Base-by-base conservation (phyloP, 2,113 vertebrate species). In the Apistogramma diplotaenia region DNA sequence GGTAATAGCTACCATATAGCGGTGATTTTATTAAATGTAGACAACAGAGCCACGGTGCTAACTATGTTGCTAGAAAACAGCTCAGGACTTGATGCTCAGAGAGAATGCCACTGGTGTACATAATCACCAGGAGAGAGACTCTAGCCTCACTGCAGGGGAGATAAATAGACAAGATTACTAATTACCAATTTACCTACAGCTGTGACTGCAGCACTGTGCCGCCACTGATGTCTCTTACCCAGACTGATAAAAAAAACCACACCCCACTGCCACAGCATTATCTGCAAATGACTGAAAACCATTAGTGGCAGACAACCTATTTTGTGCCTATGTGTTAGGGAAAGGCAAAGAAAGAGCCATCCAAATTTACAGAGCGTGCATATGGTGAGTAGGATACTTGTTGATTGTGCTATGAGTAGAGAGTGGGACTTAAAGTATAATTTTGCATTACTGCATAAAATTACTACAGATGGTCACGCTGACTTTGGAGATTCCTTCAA, bases 171-270 rank as follows among this genome's bases (percentile, higher is more conserved):
- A 81, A 83, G 86, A 91, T 90, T 87, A 84, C 86, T 90, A 91
- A 93, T 93, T 90, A 91, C 82, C 90, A 93, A 91, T 93, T 92
- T 91, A 91, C 83, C 89, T 89, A 83, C 88, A 82, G 86, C 88
- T 89, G 86, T 81, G 88, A 80, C 81, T 82, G 77, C 73, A 84
- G 83, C 51, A 12, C 82, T 76, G 83, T 53, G 67, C 56, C 46
- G 43, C 70, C 37, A 37, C 81, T 85, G 76, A 85, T 79, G 71
- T 43, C 40, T 79, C 81, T 67, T 49, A 55, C 76, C 49, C 65
- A 79, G 72, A 80, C 70, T 71, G 72, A 88, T 55, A 77, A 46
- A 85, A 85, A 76, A 74, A 85, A 78, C 49, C 78, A 89, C 75
- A 87, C 73, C 65, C 58, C 4, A n/a, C 74, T 74, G 73, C 72